These are phyloP conservation scores for Brachystomella parvula DNA, from an alignment of 1,140 invertebrate genomes.

Conservation along the genomic window DNA sequence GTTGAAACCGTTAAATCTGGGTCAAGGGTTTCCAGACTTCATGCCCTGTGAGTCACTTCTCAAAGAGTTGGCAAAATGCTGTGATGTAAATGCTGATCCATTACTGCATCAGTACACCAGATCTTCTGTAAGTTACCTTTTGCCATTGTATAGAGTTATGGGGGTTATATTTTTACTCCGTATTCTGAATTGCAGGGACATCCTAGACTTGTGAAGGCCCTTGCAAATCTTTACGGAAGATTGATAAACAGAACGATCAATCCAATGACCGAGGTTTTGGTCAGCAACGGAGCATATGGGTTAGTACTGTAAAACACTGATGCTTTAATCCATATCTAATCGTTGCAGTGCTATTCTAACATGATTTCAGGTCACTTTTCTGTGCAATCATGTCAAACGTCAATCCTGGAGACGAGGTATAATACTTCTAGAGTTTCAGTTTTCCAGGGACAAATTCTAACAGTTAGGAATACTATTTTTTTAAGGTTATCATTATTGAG, in stretches of 20 bases:
- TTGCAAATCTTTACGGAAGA: constrained; percentile 76
- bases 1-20: constrained; percentile 87
- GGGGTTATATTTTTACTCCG: background rate
- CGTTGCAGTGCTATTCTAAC: too few relatives aligned
- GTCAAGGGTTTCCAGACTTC: constrained; percentile 81
- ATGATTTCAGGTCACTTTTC: constrained; percentile 53
- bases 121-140: constrained; percentile 66
- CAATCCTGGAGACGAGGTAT: constrained; percentile 41
- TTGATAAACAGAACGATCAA: constrained; percentile 66
- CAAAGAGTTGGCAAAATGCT: constrained; percentile 22
- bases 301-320: too few relatives aligned
- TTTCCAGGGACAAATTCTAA: too few relatives aligned
- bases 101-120: constrained; percentile 40
- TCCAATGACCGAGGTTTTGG: constrained; percentile 72
- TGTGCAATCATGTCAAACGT: constrained; percentile 71
- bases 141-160: background rate
- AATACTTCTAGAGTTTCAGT: background rate
- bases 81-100: constrained; percentile 12
- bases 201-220: constrained; percentile 71
- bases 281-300: constrained; percentile 88
- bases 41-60: constrained; percentile 25
- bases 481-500: constrained; percentile 44
- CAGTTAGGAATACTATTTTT: constrained; percentile 18
- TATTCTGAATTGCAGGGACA: constrained; percentile 61
- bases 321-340: background rate